These are phyloP conservation scores for Coregonus ussuriensis DNA, from an alignment of 2,797 vertebrate species.

Conservation along the genomic window DNA sequence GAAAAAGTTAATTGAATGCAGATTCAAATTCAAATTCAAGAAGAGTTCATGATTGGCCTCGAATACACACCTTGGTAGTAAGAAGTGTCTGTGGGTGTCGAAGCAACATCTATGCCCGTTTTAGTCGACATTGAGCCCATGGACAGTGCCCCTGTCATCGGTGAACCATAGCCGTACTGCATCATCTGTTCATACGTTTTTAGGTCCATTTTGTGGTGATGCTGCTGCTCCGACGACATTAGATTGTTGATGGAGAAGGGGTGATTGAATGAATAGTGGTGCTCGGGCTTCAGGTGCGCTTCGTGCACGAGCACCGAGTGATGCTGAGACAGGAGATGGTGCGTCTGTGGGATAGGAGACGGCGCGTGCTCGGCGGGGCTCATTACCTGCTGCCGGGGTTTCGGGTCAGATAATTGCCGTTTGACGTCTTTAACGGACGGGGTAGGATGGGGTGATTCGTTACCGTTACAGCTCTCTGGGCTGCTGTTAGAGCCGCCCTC, in stretches of 20 bases:
- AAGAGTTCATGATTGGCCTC: slow-evolving; percentile 85
- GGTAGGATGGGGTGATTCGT: slow-evolving; percentile 76
- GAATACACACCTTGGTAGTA: slow-evolving; percentile 88
- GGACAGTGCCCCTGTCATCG: slow-evolving; percentile 78
- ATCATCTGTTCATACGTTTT: slow-evolving; percentile 86
- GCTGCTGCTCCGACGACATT: slow-evolving; percentile 84
- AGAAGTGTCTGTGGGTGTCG: slow-evolving; percentile 77
- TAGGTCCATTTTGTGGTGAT: slow-evolving; percentile 82
- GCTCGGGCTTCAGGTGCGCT: slow-evolving; percentile 84
- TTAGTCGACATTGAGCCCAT: slow-evolving; percentile 82
- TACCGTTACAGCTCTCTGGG: slow-evolving; percentile 61
- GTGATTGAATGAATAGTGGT: slow-evolving; percentile 91
- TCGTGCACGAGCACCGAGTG: slow-evolving; percentile 82
- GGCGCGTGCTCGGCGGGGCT: slow-evolving; percentile 77
- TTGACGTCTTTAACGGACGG: slow-evolving; percentile 78
- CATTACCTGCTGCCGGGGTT: slow-evolving; percentile 66
- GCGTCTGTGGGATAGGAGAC: slow-evolving; percentile 72
- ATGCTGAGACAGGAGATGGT: slow-evolving; percentile 77
- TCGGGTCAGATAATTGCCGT: slow-evolving; percentile 71
- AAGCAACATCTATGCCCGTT: slow-evolving; percentile 76
- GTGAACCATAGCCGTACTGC: slow-evolving; percentile 84
- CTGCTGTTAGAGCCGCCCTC: slow-evolving; percentile 56
- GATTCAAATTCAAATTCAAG: slow-evolving; percentile 58
- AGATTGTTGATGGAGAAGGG: slow-evolving; percentile 95
- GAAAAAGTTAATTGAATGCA: slow-evolving; percentile 16